These are phyloP conservation scores for Aphelenchoides besseyi DNA, from an alignment of 1,140 invertebrate species.

Conservation along the genomic window DNA sequence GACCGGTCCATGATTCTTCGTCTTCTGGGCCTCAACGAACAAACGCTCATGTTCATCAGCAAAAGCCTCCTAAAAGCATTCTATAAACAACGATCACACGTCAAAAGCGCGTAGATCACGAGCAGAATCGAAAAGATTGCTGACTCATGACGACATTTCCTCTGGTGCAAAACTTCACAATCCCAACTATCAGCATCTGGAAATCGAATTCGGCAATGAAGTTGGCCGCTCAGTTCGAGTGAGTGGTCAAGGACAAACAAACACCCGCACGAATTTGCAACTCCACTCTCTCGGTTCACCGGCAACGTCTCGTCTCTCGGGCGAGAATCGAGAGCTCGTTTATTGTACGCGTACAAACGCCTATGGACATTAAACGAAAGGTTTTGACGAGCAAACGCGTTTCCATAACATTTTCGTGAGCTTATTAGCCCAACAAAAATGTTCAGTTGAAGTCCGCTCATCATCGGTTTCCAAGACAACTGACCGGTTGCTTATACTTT, in stretches of 20 bases:
- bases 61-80: constrained; percentile 52
- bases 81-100: not conserved
- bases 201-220: too few relatives aligned
- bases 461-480: constrained; percentile 15
- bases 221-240: not conserved
- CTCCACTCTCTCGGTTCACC: not conserved
- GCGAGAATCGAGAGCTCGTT: not conserved
- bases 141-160: constrained; percentile 8
- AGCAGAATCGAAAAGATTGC: constrained; percentile 3
- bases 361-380: not conserved
- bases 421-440: too few relatives aligned
- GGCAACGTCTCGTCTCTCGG: not conserved
- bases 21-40: constrained; percentile 48
- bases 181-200: too few relatives aligned
- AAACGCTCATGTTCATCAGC: constrained; percentile 49
- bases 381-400: not conserved
- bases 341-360: constrained; percentile 12
- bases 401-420: too few relatives aligned
- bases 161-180: not conserved
- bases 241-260: not conserved
- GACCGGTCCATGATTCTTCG: constrained; percentile 49
- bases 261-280: not conserved
- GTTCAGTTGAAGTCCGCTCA: too few relatives aligned
- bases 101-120: constrained; percentile 22
- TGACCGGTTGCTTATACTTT: not conserved